A percentile compares a stretch with the other conserved stretches of the same genome.
Conservation (phyloP, 2,797 vertebrate genomes). For the Neopelma chrysocephalum region DNA sequence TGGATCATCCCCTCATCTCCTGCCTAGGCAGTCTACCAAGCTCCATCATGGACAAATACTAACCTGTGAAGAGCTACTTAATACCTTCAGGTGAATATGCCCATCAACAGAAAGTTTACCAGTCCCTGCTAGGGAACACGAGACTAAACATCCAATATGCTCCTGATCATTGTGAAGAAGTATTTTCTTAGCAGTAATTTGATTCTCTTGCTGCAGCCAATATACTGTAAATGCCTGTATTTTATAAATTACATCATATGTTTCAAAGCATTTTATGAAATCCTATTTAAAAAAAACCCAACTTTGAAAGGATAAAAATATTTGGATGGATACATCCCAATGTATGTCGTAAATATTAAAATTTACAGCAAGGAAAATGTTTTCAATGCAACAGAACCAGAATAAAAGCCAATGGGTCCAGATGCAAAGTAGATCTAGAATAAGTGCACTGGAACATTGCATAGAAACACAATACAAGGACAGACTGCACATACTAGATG, state of each 20-base stretch:
- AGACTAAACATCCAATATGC: not conserved
- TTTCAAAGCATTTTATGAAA: not conserved
- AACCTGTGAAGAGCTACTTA: not conserved
- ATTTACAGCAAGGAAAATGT: not conserved
- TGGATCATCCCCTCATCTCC: not conserved
- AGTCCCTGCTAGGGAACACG: not conserved
- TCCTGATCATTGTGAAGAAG: not conserved
- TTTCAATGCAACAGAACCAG: not conserved
- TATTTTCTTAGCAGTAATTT: not conserved
- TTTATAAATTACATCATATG: not conserved
- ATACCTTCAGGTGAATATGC: not conserved
- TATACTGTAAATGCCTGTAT: not conserved
- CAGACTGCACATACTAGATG: not conserved
- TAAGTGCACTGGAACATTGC: not conserved
- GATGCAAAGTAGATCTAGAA: not conserved
- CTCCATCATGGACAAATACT: not conserved
- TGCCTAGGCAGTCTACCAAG: not conserved
- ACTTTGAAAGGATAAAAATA: not conserved
- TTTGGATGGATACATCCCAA: not conserved
- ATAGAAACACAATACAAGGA: not conserved
- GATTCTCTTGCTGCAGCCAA: not conserved
- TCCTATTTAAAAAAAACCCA: not conserved
- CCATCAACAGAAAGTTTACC: not conserved
- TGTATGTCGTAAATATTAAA: not conserved
- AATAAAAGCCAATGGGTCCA: not conserved